These are phyloP conservation scores for Arge pagana DNA, from an alignment of 2,888 invertebrate genomes.

Conservation along the genomic window DNA sequence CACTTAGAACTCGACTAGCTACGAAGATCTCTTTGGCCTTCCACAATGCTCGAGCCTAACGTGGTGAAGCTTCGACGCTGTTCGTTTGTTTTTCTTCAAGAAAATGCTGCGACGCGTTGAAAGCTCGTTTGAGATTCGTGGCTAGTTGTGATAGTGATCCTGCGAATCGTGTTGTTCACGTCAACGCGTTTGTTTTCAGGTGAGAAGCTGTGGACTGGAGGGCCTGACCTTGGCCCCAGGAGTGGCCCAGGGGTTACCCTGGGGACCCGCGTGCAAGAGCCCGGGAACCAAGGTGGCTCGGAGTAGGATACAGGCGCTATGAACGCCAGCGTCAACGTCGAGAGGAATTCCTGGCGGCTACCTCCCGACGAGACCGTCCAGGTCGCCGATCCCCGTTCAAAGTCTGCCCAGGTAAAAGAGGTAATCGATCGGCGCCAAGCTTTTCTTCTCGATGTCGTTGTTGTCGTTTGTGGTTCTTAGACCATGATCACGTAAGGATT, in stretches of 20 bases:
- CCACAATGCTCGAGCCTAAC: too few species aligned
- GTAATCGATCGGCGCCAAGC: constrained; percentile 40
- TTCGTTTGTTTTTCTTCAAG: too few species aligned
- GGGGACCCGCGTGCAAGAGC: constrained; percentile 42
- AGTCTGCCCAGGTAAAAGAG: constrained; percentile 68
- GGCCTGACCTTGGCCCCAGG: constrained; percentile 57
- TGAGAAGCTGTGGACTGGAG: constrained; percentile 46
- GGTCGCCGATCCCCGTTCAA: constrained; percentile 86
- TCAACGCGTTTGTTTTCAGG: constrained; percentile 41
- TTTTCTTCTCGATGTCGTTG: constrained; percentile 21
- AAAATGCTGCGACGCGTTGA: too few species aligned
- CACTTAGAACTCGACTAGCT: too few species aligned
- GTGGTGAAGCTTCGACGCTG: too few species aligned
- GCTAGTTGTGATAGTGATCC: constrained; percentile 11
- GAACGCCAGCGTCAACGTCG: constrained; percentile 88
- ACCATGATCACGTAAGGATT: too few species aligned
- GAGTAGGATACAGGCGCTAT: constrained; percentile 67
- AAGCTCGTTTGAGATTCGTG: too few species aligned
- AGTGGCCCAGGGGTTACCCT: constrained; percentile 54
- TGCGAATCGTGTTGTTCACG: not conserved
- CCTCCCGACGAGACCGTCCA: constrained; percentile 91
- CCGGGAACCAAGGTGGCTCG: constrained; percentile 42
- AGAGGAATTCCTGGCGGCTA: constrained; percentile 89
- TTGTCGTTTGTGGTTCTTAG: not conserved
- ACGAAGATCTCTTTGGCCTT: too few species aligned